Base-by-base conservation (phyloP, 2,797 vertebrate genomes). In the Nyctalus aviator region DNA sequence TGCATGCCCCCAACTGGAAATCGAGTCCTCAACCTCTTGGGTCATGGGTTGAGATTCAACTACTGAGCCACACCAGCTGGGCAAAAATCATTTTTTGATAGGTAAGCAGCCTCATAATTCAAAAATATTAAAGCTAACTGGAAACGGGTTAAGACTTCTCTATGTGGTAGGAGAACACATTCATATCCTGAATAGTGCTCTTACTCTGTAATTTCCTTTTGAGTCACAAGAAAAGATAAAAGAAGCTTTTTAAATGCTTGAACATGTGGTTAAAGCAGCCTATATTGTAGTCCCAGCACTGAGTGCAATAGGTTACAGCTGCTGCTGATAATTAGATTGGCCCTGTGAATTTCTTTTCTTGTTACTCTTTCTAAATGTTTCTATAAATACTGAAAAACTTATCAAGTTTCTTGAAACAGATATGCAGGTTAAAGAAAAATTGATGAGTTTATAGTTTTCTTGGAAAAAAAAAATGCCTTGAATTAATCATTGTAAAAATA, bases 211-310 rank as follows among this genome's bases (percentile, higher is more conserved):
- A 92, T 88, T 92, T 94, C 27, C 91, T 81, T 92, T 91, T 85
- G 77, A 89, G 93, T 88, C 37, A 92, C 79, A 85, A 96, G 83
- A 96, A 97, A 90, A 84, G 50, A 75, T 59, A 75, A 90, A 93
- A 88, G 35, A 93, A 90, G 88, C 6, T 11, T 92, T 94, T 91
- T 88, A 95, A 96, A 84, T 91, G 37, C 79, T 82, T 84, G 72
- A 97, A 95, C 93, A 95, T 94, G 95, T 96, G 85, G 79, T 96
- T 95, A 91, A 93, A 95, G 41, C n/a, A 86, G 37, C 3, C 53
- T 92, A 35, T 41, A 62, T 79, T 84, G 15, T 88, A 48, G 59
- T 90, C 59, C 53, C 21, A 72, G 32, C 64, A 62, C n/a, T 62
- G 30, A 90, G 37, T 41, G 44, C 93, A 95, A 94, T 78, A 96